phyloP scores from a whole-genome alignment of 2,888 invertebrate genomes.

The Candidula unifasciata region DNA sequence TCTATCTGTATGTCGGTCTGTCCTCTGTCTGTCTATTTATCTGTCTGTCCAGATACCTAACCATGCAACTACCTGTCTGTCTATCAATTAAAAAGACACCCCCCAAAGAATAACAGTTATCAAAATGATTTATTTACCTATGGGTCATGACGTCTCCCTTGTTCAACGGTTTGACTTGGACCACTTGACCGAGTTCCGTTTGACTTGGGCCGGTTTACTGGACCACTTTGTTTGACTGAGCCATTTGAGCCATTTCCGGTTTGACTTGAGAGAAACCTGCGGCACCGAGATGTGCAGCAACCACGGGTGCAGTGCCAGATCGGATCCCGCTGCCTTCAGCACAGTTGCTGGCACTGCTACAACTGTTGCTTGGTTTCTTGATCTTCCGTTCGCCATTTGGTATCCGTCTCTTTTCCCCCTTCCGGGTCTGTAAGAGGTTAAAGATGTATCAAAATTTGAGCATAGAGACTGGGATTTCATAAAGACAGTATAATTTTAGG shows the following conservation, averaged over 20 bases:
- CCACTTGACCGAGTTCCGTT: constrained; percentile 43
- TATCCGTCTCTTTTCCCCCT: constrained; percentile 54
- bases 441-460: not conserved
- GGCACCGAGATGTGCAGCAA: constrained; percentile 15
- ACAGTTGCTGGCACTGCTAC: constrained; percentile 3
- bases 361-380: constrained; percentile 49
- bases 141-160: not conserved
- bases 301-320: constrained; percentile 28
- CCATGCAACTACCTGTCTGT: no score
- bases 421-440: constrained; percentile 50
- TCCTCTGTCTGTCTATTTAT: no score
- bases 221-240: no score
- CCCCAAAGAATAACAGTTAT: not conserved
- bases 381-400: constrained; percentile 53
- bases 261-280: constrained; percentile 32
- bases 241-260: constrained; percentile 37
- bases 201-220: constrained; percentile 27
- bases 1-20: no score
- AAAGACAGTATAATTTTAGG: no score
- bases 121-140: not conserved
- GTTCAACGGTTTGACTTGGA: constrained; percentile 6
- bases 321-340: constrained; percentile 44
- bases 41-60: no score
- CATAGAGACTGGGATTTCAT: no score
- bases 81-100: no score